These are phyloP conservation scores for Lathronympha strigana DNA, from an alignment of 2,888 invertebrate genomes.

Conservation along the genomic window DNA sequence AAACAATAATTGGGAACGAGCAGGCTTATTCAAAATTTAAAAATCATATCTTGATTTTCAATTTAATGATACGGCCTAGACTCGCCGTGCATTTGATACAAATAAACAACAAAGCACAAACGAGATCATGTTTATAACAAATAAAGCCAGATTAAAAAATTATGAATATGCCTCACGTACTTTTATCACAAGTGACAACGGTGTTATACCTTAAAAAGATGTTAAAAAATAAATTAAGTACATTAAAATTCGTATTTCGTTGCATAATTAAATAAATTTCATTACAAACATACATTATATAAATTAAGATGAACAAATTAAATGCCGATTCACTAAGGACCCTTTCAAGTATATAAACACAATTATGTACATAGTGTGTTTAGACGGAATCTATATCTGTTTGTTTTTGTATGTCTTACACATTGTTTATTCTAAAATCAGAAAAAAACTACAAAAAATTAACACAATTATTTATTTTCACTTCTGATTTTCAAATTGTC, in stretches of 20 bases:
- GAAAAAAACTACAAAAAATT: no score
- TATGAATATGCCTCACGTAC: no score
- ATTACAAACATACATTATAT: conserved; percentile 46
- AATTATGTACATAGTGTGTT: neutral
- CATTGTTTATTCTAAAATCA: neutral
- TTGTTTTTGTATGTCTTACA: no score
- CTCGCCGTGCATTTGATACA: no score
- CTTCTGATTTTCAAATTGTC: neutral
- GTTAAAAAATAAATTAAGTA: conserved; percentile 49
- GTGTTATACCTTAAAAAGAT: conserved; percentile 52
- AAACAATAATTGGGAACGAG: conserved; percentile 35
- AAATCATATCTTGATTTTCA: no score
- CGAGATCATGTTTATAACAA: no score
- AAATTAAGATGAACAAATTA: conserved; percentile 53
- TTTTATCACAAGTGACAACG: conserved; percentile 59
- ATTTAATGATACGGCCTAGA: no score
- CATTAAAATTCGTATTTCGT: conserved; percentile 55
- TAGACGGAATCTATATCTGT: neutral
- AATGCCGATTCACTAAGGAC: conserved; percentile 68
- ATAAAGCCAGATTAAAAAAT: no score
- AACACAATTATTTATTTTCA: neutral
- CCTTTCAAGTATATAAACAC: conserved; percentile 41
- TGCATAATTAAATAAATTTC: conserved; percentile 54
- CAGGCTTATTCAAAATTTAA: no score
- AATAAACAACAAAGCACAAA: no score